These are phyloP conservation scores for Cataglyphis rosenhaueri DNA, from an alignment of 2,888 invertebrate species.

Conservation along the genomic window DNA sequence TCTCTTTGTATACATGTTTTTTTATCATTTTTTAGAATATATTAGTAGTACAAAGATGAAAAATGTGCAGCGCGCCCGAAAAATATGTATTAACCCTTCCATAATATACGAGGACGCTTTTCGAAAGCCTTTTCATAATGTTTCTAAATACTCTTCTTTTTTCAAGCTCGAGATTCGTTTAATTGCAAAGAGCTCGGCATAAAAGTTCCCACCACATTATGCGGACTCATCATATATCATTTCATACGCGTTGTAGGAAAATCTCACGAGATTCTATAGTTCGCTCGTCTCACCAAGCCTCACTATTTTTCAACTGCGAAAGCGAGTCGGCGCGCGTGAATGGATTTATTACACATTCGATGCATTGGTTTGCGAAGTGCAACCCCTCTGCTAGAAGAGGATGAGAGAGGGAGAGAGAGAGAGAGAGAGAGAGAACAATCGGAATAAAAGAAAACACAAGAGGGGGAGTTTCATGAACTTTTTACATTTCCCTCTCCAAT, in stretches of 20 bases:
- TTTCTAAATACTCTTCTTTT: neutral
- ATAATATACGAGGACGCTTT: neutral
- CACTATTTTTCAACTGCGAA: conserved; percentile 46
- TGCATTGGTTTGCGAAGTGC: conserved; percentile 3
- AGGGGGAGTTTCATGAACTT: neutral
- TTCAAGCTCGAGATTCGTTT: neutral
- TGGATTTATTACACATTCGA: conserved; percentile 61
- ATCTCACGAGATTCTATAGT: conserved; percentile 35
- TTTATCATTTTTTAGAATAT: neutral
- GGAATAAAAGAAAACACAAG: conserved; percentile 21
- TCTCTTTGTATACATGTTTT: neutral
- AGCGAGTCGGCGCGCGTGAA: conserved; percentile 38
- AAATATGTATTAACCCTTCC: neutral
- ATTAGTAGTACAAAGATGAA: neutral
- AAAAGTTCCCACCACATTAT: neutral
- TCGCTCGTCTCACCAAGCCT: conserved; percentile 24
- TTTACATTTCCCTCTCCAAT: neutral
- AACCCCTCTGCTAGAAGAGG: neutral
- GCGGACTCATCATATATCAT: neutral
- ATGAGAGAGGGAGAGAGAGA: neutral
- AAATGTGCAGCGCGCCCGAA: neutral
- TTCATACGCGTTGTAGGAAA: conserved; percentile 1
- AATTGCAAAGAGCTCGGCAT: neutral
- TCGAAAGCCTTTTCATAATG: neutral
- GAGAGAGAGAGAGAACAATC: neutral